A percentile compares a stretch with the other conserved stretches of the same genome.
Conservation (phyloP, 2,113 vertebrate genomes). For the Orientallactaga bullata region DNA sequence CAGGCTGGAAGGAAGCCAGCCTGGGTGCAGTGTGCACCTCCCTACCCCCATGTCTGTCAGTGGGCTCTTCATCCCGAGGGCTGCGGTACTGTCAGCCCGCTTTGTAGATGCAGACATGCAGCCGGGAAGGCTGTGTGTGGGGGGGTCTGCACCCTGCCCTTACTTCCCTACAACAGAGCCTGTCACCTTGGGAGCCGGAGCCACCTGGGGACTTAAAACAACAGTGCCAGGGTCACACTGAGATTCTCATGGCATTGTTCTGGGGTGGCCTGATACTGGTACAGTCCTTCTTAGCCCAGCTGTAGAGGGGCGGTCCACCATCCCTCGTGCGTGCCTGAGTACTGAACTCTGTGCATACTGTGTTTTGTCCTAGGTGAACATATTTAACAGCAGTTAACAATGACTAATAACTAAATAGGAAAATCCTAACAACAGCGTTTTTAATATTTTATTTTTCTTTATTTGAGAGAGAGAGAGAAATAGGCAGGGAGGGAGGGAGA, state of each 20-base stretch:
- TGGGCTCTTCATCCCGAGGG: accelerated
- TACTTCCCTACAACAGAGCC: not conserved
- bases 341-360: not conserved
- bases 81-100: not conserved
- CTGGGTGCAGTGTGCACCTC: too few relatives aligned
- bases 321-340: not conserved
- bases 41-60: not conserved
- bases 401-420: not conserved
- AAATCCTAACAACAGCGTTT: not conserved
- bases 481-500: too few relatives aligned
- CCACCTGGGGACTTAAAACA: not conserved
- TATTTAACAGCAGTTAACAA: not conserved
- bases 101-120: not conserved
- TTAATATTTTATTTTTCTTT: too few relatives aligned
- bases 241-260: not conserved
- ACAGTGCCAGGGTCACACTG: accelerated
- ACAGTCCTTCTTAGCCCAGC: too few relatives aligned
- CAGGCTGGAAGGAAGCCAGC: not conserved
- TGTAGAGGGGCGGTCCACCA: not conserved
- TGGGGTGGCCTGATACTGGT: not conserved
- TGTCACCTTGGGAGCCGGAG: accelerated
- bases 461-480: too few relatives aligned
- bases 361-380: not conserved
- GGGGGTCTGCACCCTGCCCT: not conserved
- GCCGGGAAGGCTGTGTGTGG: not conserved